phyloP scores from a whole-genome alignment of 1,140 invertebrate genomes.

The Stratiolaelaps scimitus region DNA sequence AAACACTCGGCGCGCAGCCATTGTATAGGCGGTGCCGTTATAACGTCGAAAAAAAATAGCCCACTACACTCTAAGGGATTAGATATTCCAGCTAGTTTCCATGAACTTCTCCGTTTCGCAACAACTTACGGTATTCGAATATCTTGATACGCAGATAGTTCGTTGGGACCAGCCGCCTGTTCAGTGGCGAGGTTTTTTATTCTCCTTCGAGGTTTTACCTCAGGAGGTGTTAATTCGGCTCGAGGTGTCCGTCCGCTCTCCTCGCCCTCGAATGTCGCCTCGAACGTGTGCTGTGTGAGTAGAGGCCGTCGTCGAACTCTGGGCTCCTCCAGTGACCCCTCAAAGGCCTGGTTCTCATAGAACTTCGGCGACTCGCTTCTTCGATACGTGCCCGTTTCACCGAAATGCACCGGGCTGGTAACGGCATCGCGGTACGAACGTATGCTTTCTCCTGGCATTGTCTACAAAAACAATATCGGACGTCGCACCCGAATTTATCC shows the following conservation, averaged over 20 bases:
- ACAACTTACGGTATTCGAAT: not conserved
- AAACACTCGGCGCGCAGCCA: too few relatives aligned
- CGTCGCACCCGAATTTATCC: too few relatives aligned
- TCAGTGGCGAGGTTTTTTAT: not conserved
- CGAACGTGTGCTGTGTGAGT: conserved; percentile 15
- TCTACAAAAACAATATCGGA: not conserved
- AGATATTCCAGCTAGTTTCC: too few relatives aligned
- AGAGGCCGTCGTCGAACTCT: not conserved
- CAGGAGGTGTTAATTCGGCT: conserved; percentile 12
- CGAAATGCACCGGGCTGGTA: conserved; percentile 15
- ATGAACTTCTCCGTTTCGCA: too few relatives aligned
- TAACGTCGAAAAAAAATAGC: too few relatives aligned
- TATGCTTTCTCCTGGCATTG: conserved; percentile 20
- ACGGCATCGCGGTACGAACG: conserved; percentile 22
- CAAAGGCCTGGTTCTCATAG: conserved; percentile 20
- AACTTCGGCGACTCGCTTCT: conserved; percentile 25
- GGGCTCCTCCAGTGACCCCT: conserved; percentile 3
- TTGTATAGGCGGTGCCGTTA: too few relatives aligned
- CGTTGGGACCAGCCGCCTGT: not conserved
- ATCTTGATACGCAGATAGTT: conserved; percentile 5
- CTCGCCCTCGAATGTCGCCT: conserved; percentile 16
- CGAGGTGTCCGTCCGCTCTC: not conserved
- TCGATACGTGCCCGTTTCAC: conserved; percentile 8
- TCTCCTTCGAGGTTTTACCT: conserved; percentile 9
- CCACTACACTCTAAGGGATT: too few relatives aligned